Percentiles rank a stretch among this genome's conserved stretches.
These are phyloP conservation scores for Morus bassanus DNA, from an alignment of 2,797 vertebrate genomes.

Conservation along the genomic window DNA sequence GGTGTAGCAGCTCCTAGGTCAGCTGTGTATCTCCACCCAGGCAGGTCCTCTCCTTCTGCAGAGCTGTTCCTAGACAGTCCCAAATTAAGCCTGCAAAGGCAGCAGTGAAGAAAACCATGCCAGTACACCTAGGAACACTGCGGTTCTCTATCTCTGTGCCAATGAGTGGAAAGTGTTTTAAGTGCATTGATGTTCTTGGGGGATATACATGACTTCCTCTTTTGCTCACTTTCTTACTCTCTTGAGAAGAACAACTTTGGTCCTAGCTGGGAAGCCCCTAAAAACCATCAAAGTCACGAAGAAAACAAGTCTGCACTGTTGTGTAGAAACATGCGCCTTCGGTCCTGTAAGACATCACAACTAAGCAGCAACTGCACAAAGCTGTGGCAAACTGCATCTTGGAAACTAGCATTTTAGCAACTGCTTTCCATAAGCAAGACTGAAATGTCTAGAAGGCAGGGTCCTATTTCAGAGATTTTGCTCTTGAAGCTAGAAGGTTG, in stretches of 20 bases:
- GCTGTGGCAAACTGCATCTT: not conserved
- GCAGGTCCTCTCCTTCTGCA: not conserved
- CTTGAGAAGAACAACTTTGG: not conserved
- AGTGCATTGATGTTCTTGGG: not conserved
- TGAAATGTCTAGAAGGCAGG: not conserved
- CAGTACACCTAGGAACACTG: not conserved
- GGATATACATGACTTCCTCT: not conserved
- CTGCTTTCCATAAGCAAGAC: not conserved
- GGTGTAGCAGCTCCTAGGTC: not conserved
- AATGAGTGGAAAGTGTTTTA: not conserved
- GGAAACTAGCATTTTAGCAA: not conserved
- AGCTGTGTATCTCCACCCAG: not conserved
- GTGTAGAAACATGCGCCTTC: not conserved
- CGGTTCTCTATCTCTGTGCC: not conserved
- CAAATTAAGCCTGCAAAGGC: not conserved
- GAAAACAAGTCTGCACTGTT: not conserved
- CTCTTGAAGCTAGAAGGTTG: not conserved
- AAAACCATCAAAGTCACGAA: not conserved
- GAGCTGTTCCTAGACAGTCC: not conserved
- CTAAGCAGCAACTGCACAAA: not conserved
- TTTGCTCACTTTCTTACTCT: not conserved
- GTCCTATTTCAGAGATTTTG: not conserved
- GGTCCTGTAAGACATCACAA: not conserved
- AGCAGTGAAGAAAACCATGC: not conserved
- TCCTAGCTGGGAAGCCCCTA: not conserved